phyloP scores from a whole-genome alignment of 1,140 invertebrate genomes.

The Lineus longissimus region DNA sequence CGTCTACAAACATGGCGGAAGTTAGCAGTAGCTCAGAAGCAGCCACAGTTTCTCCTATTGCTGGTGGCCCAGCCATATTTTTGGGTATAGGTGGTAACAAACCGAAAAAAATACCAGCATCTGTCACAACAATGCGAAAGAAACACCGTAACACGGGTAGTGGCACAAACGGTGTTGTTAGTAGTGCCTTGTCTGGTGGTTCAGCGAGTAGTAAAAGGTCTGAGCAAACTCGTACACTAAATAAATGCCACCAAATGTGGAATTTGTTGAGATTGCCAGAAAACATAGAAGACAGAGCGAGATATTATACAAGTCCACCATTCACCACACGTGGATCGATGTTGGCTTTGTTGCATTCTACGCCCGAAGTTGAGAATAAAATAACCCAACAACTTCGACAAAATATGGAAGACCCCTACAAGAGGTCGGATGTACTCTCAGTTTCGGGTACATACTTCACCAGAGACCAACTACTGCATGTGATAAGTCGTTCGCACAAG shows the following conservation, averaged over 20 bases:
- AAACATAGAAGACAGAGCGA: neutral
- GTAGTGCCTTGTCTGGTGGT: neutral
- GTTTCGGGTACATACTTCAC: neutral
- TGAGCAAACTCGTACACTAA: neutral
- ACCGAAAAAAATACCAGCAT: neutral
- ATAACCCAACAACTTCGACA: conserved; percentile 5
- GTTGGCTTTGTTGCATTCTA: conserved; percentile 5
- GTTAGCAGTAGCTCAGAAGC: neutral
- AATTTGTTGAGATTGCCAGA: neutral
- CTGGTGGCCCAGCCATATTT: neutral
- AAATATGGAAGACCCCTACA: conserved; percentile 5
- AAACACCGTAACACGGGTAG: neutral
- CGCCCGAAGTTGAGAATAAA: conserved; percentile 4
- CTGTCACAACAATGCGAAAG: neutral
- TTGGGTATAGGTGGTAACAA: neutral
- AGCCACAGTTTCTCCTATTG: neutral
- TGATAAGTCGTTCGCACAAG: conserved; percentile 5
- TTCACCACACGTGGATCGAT: conserved; percentile 5
- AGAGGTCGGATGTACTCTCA: conserved; percentile 1
- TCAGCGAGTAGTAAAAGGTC: no score
- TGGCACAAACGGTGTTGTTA: neutral
- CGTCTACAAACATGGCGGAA: conserved; percentile 4
- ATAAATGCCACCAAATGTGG: neutral
- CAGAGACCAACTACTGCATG: neutral
- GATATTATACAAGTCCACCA: conserved; percentile 7